Evolutionary conservation across 2,888 invertebrate species (phyloP).

Genomic region (Arge pagana): DNA sequence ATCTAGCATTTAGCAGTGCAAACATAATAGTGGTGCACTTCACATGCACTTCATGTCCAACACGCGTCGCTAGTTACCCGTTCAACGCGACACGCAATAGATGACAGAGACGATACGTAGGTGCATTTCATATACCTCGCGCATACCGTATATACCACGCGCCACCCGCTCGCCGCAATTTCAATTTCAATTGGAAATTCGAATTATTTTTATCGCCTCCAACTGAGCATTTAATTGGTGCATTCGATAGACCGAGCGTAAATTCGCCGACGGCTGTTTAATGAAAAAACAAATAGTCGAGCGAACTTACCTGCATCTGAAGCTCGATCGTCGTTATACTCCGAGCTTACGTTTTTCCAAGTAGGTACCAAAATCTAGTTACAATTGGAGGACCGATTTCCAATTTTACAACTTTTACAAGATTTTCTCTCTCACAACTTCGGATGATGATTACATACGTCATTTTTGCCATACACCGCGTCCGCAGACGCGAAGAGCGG

Average conservation of each 20-base stretch:
- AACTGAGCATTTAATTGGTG: slow-evolving; percentile 19
- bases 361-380: no score
- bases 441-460: no score
- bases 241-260: slow-evolving; percentile 8
- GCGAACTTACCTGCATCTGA: no score
- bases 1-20: slow-evolving; percentile 26
- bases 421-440: no score
- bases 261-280: no score
- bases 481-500: no score
- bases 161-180: slow-evolving; percentile 4
- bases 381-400: no score
- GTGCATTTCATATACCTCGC: neutral
- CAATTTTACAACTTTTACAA: no score
- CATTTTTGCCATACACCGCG: no score
- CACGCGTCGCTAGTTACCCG: slow-evolving; percentile 12
- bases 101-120: neutral
- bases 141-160: neutral
- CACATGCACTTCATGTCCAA: slow-evolving; percentile 21
- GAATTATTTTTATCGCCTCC: slow-evolving; percentile 11
- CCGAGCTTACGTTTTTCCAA: no score
- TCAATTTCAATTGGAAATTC: slow-evolving; percentile 21
- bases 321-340: no score
- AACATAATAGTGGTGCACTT: slow-evolving; percentile 17
- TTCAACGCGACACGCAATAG: slow-evolving; percentile 2
- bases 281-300: no score